phyloP scores from a whole-genome alignment of 2,888 invertebrate species.

The Neocrepidodera transversa region DNA sequence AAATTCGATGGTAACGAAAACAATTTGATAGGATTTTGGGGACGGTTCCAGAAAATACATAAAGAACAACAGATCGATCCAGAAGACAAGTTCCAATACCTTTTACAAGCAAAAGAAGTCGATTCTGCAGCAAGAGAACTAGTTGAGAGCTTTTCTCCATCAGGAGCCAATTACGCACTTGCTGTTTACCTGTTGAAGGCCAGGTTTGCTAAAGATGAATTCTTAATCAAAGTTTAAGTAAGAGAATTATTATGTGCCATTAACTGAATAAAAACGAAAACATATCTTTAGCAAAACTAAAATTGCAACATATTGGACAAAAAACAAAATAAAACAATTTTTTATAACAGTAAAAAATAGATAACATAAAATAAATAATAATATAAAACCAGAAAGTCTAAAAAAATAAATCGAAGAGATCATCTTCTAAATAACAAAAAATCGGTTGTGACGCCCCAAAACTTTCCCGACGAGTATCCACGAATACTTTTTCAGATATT shows the following conservation, averaged over 20 bases:
- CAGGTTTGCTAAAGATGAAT: constrained; percentile 24
- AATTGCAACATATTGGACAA: too few relatives aligned
- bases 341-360: too few relatives aligned
- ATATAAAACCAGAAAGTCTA: too few relatives aligned
- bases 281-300: too few relatives aligned
- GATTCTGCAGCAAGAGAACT: constrained; percentile 18
- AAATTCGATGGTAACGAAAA: background rate
- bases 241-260: constrained; percentile 16
- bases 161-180: constrained; percentile 9
- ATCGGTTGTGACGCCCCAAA: too few relatives aligned
- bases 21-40: constrained; percentile 26
- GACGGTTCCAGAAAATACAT: constrained; percentile 24
- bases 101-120: constrained; percentile 22
- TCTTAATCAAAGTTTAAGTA: constrained; percentile 22
- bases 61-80: constrained; percentile 17
- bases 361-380: too few relatives aligned
- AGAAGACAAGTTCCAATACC: constrained; percentile 29
- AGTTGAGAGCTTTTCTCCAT: constrained; percentile 27
- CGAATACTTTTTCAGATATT: too few relatives aligned
- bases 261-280: too few relatives aligned
- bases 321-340: too few relatives aligned
- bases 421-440: too few relatives aligned
- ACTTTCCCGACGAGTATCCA: too few relatives aligned
- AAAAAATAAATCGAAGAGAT: too few relatives aligned
- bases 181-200: constrained; percentile 13